A percentile compares a stretch with the other conserved stretches of the same genome.
Conservation (phyloP, 2,888 invertebrate genomes). For the Cosmia trapezina region DNA sequence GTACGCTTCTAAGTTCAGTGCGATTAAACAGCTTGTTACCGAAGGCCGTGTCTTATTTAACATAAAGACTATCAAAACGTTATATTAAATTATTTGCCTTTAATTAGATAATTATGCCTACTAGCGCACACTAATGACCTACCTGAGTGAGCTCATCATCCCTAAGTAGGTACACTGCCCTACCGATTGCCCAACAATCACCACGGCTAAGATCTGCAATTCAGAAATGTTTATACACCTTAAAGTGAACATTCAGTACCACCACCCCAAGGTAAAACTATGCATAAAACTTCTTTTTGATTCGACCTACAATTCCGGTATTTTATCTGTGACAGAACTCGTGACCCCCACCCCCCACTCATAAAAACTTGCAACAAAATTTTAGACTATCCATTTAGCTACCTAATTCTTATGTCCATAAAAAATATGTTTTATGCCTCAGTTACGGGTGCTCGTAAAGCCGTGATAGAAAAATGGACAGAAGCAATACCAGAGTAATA, state of each 20-base stretch:
- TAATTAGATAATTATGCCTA: too few relatives aligned
- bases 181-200: too few relatives aligned
- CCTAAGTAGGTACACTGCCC: background rate
- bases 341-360: conserved; percentile 47
- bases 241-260: background rate
- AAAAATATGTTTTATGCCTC: conserved; percentile 62
- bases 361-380: conserved; percentile 57
- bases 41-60: too few relatives aligned
- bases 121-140: background rate
- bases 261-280: conserved; percentile 3
- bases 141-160: too few relatives aligned
- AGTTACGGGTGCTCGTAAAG: conserved; percentile 49
- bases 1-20: too few relatives aligned
- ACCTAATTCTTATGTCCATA: conserved; percentile 62
- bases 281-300: conserved; percentile 45
- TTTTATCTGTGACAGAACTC: conserved; percentile 47
- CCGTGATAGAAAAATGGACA: background rate
- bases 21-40: too few relatives aligned
- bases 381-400: conserved; percentile 60
- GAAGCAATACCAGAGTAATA: conserved; percentile 19
- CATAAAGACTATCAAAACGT: too few relatives aligned
- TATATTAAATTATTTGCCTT: too few relatives aligned
- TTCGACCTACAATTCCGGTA: conserved; percentile 33
- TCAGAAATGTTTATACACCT: background rate
- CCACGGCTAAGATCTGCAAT: background rate